Percentiles rank a stretch among this genome's conserved stretches.
Evolutionary conservation across 2,113 vertebrate genomes (phyloP).

Genomic region (Microcebus jonahi): DNA sequence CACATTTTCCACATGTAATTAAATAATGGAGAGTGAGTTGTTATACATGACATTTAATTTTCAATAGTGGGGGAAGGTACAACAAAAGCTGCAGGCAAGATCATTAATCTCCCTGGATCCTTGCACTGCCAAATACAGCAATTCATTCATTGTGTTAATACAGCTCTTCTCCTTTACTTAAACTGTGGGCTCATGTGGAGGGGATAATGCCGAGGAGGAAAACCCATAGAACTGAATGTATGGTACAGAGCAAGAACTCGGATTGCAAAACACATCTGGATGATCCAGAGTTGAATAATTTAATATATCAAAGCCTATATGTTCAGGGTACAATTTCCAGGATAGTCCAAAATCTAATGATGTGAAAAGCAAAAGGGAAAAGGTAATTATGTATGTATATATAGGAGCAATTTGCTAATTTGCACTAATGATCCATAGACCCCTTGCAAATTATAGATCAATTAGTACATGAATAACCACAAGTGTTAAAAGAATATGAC

Average conservation of each 20-base stretch:
- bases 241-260: background rate
- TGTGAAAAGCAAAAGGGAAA: background rate
- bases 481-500: constrained; percentile 13
- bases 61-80: constrained; percentile 65
- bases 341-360: background rate
- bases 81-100: constrained; percentile 75
- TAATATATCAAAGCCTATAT: background rate
- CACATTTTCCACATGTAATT: constrained; percentile 81
- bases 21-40: constrained; percentile 82
- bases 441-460: constrained; percentile 26
- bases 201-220: background rate
- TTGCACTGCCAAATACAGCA: constrained; percentile 61
- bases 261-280: background rate
- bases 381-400: background rate
- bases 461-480: constrained; percentile 33
- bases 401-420: background rate
- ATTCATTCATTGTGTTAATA: constrained; percentile 59
- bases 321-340: background rate
- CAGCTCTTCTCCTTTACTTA: background rate
- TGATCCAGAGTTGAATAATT: background rate
- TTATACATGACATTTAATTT: constrained; percentile 83
- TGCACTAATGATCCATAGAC: constrained; percentile 19
- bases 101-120: constrained; percentile 79
- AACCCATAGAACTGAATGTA: background rate
- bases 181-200: background rate